Evolutionary conservation across 2,888 invertebrate species (phyloP).

Genomic region (Buathra laborator): DNA sequence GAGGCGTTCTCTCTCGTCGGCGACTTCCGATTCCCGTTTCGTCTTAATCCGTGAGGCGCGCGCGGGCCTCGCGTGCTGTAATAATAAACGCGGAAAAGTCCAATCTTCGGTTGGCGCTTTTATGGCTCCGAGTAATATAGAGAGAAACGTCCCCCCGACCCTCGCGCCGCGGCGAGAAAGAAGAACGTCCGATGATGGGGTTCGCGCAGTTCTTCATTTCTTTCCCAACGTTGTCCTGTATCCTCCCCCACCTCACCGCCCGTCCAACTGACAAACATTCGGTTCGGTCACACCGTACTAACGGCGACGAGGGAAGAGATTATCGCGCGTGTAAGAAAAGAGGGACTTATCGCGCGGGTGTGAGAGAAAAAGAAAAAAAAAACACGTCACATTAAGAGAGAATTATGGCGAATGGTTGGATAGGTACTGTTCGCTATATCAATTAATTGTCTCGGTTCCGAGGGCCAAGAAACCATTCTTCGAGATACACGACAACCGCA

Average conservation of each 20-base stretch:
- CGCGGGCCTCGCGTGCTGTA: constrained; percentile 64
- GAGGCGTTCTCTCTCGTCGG: constrained; percentile 49
- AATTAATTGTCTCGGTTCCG: constrained; percentile 77
- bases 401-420: constrained; percentile 80
- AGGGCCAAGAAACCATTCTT: constrained; percentile 13
- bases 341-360: constrained; percentile 39
- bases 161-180: constrained; percentile 12
- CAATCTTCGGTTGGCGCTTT: constrained; percentile 81
- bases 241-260: constrained; percentile 28
- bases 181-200: constrained; percentile 24
- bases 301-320: constrained; percentile 78
- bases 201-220: constrained; percentile 26
- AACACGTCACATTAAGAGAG: constrained; percentile 83
- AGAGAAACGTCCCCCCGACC: neutral
- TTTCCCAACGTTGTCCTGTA: constrained; percentile 6
- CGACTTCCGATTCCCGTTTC: constrained; percentile 82
- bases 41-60: constrained; percentile 81
- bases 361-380: constrained; percentile 69
- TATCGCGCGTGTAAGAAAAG: constrained; percentile 76
- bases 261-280: constrained; percentile 73
- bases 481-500: constrained; percentile 55
- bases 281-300: constrained; percentile 68
- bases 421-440: constrained; percentile 77
- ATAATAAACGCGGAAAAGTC: constrained; percentile 81
- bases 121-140: constrained; percentile 75